Conservation (phyloP, 2,888 invertebrate genomes). For the Volucella inflata region DNA sequence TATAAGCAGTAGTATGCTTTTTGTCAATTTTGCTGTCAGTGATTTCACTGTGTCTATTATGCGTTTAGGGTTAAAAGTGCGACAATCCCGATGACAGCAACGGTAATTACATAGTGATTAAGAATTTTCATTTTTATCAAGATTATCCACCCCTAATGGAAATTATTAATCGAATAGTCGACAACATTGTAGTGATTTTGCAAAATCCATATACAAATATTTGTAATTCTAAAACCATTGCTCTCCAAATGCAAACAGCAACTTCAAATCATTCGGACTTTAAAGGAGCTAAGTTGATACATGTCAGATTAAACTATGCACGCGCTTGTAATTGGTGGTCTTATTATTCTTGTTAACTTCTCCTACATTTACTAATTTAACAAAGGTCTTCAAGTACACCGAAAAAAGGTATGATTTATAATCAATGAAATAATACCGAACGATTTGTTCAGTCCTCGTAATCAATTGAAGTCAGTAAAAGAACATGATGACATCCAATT, state of each 20-base stretch:
- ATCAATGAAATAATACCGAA: slow-evolving; percentile 61
- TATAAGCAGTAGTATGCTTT: slow-evolving; percentile 35
- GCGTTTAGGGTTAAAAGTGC: not conserved
- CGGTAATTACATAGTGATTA: slow-evolving; percentile 46
- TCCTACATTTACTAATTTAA: too few species aligned
- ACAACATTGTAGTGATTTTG: too few species aligned
- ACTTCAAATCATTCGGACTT: too few species aligned
- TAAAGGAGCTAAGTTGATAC: too few species aligned
- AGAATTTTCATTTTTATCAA: slow-evolving; percentile 15
- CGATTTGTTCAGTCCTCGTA: slow-evolving; percentile 55
- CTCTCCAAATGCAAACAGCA: too few species aligned
- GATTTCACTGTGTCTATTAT: not conserved
- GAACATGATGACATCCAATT: slow-evolving; percentile 48
- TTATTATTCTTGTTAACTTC: too few species aligned
- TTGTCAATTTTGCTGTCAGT: slow-evolving; percentile 26
- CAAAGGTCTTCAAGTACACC: not conserved
- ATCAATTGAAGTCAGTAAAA: slow-evolving; percentile 53
- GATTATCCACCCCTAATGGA: not conserved
- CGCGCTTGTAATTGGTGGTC: too few species aligned
- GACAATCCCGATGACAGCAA: not conserved
- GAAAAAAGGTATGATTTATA: slow-evolving; percentile 59
- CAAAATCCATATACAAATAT: too few species aligned
- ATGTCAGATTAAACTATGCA: too few species aligned
- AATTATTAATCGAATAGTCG: too few species aligned
- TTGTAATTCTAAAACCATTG: too few species aligned